A percentile compares a stretch with the other conserved stretches of the same genome.
Evolutionary conservation across 30 jellyfish, hydroid and myxozoan genomes (phyloP).

Genomic region (Turritopsis dohrnii): DNA sequence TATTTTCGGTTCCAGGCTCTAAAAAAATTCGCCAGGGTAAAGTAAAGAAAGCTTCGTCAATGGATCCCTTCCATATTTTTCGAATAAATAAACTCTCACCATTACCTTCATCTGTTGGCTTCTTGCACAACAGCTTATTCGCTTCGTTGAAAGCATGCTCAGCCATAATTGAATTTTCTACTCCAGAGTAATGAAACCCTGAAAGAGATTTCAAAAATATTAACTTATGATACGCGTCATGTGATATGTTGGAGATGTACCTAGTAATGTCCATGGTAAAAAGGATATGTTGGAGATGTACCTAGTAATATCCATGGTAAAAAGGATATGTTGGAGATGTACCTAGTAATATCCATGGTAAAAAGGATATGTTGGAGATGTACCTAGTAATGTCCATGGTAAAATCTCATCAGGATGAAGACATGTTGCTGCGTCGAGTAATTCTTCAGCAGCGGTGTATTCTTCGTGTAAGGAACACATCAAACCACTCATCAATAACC

Average conservation of each 20-base stretch:
- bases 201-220: neutral
- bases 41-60: too few relatives aligned
- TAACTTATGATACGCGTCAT: too few relatives aligned
- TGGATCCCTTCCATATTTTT: too few relatives aligned
- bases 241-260: too few relatives aligned
- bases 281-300: too few relatives aligned
- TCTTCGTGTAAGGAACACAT: conserved; percentile 50
- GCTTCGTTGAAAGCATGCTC: conserved; percentile 89
- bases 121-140: conserved; percentile 2
- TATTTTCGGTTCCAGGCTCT: too few relatives aligned
- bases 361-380: neutral
- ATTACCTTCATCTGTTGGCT: neutral
- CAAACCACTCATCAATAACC: conserved; percentile 64
- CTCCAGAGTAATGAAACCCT: conserved; percentile 64
- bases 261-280: too few relatives aligned
- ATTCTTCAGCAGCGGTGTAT: conserved; percentile 57
- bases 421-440: conserved; percentile 69
- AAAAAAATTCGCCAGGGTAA: too few relatives aligned
- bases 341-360: neutral
- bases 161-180: conserved; percentile 69
- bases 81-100: too few relatives aligned
- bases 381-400: conserved; percentile 78
- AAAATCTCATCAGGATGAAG: conserved; percentile 43
- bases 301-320: neutral
- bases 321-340: neutral